These are phyloP conservation scores for Centrocercus urophasianus DNA, from an alignment of 2,113 vertebrate species.

Conservation along the genomic window DNA sequence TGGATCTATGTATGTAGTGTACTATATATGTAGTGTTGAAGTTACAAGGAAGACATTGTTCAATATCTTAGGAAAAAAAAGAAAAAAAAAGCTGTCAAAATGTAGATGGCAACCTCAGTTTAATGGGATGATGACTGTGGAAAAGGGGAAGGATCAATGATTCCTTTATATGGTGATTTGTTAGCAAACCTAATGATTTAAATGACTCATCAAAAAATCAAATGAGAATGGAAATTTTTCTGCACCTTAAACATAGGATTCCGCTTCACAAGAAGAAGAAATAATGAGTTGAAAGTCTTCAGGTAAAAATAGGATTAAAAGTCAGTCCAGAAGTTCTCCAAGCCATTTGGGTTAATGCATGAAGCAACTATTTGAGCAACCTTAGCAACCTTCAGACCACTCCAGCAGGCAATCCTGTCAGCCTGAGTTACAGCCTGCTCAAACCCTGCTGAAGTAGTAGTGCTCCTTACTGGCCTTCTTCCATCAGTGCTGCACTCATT, in stretches of 20 bases:
- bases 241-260: background rate
- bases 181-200: background rate
- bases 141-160: background rate
- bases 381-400: background rate
- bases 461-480: background rate
- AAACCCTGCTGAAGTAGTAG: background rate
- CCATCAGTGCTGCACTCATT: rapidly evolving
- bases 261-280: background rate
- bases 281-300: background rate
- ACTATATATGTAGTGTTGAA: background rate
- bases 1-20: background rate
- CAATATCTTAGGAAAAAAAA: background rate
- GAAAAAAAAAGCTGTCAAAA: background rate
- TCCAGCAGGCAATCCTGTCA: background rate
- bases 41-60: background rate
- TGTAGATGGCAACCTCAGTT: background rate
- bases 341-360: background rate
- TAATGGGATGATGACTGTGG: background rate
- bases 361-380: rapidly evolving
- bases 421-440: background rate
- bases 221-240: background rate
- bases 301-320: background rate
- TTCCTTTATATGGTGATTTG: background rate
- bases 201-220: background rate
- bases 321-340: background rate